phyloP scores from a whole-genome alignment of 2,113 vertebrate genomes.

The Bos javanicus region DNA sequence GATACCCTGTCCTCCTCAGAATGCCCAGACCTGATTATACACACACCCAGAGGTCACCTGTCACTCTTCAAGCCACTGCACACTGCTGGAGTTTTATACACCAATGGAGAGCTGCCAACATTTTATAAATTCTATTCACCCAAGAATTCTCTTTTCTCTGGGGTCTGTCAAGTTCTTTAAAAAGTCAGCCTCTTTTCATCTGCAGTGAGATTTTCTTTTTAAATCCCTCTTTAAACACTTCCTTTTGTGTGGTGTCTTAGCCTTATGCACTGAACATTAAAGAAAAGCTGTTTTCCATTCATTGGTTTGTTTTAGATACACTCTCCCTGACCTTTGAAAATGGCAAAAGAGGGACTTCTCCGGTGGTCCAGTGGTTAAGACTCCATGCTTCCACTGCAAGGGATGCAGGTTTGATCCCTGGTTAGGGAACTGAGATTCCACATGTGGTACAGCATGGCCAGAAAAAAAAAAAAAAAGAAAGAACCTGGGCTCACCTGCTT shows the following conservation, averaged over 20 bases:
- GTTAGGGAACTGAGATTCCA: neutral
- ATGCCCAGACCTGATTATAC: neutral
- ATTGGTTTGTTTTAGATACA: neutral
- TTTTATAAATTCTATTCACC: neutral
- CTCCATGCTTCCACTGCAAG: neutral
- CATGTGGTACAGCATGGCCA: neutral
- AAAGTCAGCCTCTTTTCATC: conserved; percentile 22
- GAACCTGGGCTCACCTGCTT: neutral
- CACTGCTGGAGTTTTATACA: neutral
- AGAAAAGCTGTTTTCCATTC: conserved; percentile 9
- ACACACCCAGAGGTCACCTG: neutral
- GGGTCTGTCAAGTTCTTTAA: neutral
- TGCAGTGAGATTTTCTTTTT: conserved; percentile 20
- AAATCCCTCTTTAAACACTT: conserved; percentile 41
- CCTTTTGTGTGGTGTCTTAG: conserved; percentile 5
- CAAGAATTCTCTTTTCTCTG: neutral
- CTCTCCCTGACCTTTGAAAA: conserved; percentile 41
- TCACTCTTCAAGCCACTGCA: neutral
- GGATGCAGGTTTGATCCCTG: neutral
- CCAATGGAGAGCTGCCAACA: neutral
- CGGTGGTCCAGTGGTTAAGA: neutral
- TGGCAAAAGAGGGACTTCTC: neutral
- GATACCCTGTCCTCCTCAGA: neutral
- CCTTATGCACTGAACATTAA: neutral
- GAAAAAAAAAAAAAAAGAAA: neutral